Conservation (phyloP, 2,797 vertebrate genomes). For the Rhincodon typus region DNA sequence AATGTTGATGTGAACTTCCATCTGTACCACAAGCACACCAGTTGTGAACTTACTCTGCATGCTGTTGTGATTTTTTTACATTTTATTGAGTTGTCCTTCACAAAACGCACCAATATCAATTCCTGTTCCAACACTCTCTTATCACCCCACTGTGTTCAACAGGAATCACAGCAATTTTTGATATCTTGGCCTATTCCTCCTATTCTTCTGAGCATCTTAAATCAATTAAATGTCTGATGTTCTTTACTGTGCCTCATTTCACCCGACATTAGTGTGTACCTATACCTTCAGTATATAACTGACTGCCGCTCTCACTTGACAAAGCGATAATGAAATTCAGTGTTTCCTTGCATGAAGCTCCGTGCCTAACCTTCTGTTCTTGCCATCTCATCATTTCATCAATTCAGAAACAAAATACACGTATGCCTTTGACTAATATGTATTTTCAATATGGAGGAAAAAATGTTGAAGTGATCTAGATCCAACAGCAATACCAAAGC, state of each 20-base stretch:
- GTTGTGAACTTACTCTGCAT: neutral
- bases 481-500: neutral
- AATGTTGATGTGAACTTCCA: neutral
- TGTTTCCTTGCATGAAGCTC: neutral
- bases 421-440: neutral
- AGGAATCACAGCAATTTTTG: neutral
- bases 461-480: neutral
- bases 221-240: neutral
- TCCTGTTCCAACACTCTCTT: neutral
- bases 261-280: neutral
- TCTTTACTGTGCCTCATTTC: neutral
- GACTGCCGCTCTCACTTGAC: neutral
- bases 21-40: neutral
- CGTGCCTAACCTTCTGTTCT: neutral
- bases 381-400: neutral
- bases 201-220: neutral
- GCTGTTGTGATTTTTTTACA: neutral
- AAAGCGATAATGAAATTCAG: neutral
- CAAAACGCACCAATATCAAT: neutral
- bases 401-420: neutral
- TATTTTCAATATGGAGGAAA: neutral
- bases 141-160: neutral
- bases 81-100: neutral
- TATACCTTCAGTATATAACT: neutral
- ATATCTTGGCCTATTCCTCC: neutral